Conservation (phyloP, 1,140 invertebrate genomes). For the Paralvinella palmiformis region DNA sequence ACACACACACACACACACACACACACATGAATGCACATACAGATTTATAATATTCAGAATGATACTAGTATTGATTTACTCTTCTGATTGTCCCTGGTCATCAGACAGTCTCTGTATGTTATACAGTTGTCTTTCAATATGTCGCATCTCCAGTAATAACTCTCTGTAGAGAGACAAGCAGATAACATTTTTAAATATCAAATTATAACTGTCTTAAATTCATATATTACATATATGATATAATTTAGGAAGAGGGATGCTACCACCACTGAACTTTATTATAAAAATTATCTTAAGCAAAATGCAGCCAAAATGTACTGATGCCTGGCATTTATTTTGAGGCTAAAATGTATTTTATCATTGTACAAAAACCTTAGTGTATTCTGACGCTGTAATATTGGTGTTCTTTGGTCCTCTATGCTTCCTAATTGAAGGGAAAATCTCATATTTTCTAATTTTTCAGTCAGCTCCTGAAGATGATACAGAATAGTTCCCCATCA, state of each 20-base stretch:
- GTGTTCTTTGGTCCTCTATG: constrained; percentile 81
- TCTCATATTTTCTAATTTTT: constrained; percentile 81
- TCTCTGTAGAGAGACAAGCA: constrained; percentile 35
- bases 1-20: not conserved
- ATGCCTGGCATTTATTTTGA: no score
- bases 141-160: constrained; percentile 70
- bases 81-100: constrained; percentile 57
- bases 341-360: no score
- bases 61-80: not conserved
- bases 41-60: not conserved
- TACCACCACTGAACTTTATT: no score
- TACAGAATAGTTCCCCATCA: not conserved
- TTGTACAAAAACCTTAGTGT: constrained; percentile 58
- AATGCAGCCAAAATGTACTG: no score
- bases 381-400: constrained; percentile 88
- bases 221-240: no score
- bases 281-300: no score
- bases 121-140: constrained; percentile 71
- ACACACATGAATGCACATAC: not conserved
- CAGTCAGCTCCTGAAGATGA: constrained; percentile 59
- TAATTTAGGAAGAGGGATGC: no score
- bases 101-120: constrained; percentile 75
- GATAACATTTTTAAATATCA: not conserved
- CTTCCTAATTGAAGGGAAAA: constrained; percentile 87
- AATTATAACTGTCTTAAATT: no score